Evolutionary conservation across 2,888 invertebrate species (phyloP).

Genomic region (Pyrocoelia pectoralis): DNA sequence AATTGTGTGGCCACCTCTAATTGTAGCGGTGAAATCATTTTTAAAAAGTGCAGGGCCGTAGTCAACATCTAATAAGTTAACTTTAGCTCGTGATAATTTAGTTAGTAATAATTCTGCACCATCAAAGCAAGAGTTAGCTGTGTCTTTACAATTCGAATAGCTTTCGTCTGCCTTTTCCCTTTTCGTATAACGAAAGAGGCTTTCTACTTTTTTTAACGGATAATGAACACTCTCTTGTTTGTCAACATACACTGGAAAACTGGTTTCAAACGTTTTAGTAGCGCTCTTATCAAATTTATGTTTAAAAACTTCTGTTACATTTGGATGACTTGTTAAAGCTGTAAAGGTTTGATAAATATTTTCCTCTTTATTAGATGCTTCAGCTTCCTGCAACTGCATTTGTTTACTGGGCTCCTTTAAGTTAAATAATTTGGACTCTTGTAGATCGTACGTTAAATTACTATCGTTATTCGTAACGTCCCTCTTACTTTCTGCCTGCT

Average conservation of each 20-base stretch:
- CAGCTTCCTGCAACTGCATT: background rate
- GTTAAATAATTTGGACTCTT: too few relatives aligned
- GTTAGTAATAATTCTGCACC: too few relatives aligned
- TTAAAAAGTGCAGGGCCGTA: too few relatives aligned
- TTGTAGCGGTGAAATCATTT: too few relatives aligned
- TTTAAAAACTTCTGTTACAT: slow-evolving; percentile 15
- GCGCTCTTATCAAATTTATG: slow-evolving; percentile 6
- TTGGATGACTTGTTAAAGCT: slow-evolving; percentile 11
- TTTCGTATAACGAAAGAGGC: background rate
- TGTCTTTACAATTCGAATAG: too few relatives aligned
- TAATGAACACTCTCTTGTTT: background rate
- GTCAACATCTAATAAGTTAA: background rate
- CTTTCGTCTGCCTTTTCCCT: background rate
- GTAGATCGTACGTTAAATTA: too few relatives aligned
- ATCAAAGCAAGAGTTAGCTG: too few relatives aligned
- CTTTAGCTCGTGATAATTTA: background rate
- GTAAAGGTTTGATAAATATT: slow-evolving; percentile 21
- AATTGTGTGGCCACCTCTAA: too few relatives aligned
- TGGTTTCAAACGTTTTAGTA: background rate
- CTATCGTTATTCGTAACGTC: too few relatives aligned
- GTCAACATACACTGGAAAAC: background rate
- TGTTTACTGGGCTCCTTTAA: background rate
- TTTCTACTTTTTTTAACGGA: background rate
- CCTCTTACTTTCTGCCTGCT: too few relatives aligned
- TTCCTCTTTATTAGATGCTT: background rate